These are phyloP conservation scores for Orthosia gothica DNA, from an alignment of 2,888 invertebrate species.

Conservation along the genomic window DNA sequence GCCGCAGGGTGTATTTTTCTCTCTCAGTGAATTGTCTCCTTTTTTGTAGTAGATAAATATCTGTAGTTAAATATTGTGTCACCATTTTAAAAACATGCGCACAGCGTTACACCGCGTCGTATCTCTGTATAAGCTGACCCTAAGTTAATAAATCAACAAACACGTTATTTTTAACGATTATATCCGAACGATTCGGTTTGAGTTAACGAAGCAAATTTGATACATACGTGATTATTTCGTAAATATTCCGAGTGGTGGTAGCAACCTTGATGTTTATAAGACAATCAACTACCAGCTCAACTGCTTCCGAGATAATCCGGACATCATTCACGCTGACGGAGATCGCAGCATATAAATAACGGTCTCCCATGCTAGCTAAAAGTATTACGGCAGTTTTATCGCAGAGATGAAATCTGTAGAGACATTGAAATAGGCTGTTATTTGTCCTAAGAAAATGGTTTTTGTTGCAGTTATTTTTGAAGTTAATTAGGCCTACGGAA, in stretches of 20 bases:
- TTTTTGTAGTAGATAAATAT: too few relatives aligned
- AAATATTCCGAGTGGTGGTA: background rate
- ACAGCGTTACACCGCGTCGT: too few relatives aligned
- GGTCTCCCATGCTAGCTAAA: slow-evolving; percentile 3
- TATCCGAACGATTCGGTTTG: slow-evolving; percentile 4
- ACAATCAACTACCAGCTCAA: slow-evolving; percentile 28
- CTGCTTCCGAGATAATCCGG: slow-evolving; percentile 24
- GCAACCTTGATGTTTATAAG: slow-evolving; percentile 38
- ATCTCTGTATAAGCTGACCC: too few relatives aligned
- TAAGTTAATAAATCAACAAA: slow-evolving; percentile 16
- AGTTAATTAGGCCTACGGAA: background rate
- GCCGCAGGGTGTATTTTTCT: too few relatives aligned
- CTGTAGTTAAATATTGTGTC: too few relatives aligned
- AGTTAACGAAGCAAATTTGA: background rate
- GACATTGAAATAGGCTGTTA: background rate
- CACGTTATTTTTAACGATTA: slow-evolving; percentile 1
- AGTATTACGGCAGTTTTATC: slow-evolving; percentile 17
- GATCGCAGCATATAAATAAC: slow-evolving; percentile 40
- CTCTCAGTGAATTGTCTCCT: too few relatives aligned
- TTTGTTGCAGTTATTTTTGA: background rate
- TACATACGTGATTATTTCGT: slow-evolving; percentile 6
- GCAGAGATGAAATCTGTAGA: background rate
- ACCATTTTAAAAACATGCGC: too few relatives aligned
- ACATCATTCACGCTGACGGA: slow-evolving; percentile 18
- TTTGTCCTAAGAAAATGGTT: slow-evolving; percentile 9